phyloP scores from a whole-genome alignment of 2,797 vertebrate genomes.

The Nasua narica region DNA sequence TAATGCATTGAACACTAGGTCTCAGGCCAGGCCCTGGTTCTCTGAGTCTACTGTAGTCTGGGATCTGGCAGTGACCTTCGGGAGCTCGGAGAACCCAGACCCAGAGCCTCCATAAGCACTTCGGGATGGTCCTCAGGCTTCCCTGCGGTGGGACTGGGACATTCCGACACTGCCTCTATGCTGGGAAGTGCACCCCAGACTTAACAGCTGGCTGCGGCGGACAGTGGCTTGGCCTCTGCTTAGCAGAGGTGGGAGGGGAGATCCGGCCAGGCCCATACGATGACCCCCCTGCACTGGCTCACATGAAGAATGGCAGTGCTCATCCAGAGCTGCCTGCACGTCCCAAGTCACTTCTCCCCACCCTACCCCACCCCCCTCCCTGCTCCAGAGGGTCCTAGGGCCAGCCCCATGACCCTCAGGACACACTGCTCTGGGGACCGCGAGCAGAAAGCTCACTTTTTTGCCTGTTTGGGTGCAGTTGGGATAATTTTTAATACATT shows the following conservation, averaged over 20 bases:
- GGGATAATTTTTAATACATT: slow-evolving; percentile 38
- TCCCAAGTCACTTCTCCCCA: not conserved
- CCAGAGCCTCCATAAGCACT: not conserved
- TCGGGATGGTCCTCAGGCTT: not conserved
- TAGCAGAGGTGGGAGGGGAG: not conserved
- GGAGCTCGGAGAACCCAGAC: not conserved
- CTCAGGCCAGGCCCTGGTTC: not conserved
- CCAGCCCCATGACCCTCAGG: accelerated
- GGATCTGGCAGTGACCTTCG: not conserved
- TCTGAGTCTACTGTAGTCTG: not conserved
- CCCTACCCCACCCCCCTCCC: too few relatives aligned
- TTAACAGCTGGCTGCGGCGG: too few relatives aligned
- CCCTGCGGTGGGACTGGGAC: not conserved
- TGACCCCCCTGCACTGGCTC: not conserved
- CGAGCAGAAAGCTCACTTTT: not conserved
- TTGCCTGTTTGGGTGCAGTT: not conserved
- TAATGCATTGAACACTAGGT: accelerated
- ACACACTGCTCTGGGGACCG: not conserved
- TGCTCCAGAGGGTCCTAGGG: accelerated
- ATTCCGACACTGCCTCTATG: not conserved
- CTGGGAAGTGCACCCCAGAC: not conserved
- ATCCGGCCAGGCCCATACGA: accelerated
- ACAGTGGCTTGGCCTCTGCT: not conserved
- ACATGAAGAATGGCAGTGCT: not conserved
- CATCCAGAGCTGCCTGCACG: not conserved